These are phyloP conservation scores for Anas capensis DNA, from an alignment of 2,797 vertebrate species.

Conservation along the genomic window DNA sequence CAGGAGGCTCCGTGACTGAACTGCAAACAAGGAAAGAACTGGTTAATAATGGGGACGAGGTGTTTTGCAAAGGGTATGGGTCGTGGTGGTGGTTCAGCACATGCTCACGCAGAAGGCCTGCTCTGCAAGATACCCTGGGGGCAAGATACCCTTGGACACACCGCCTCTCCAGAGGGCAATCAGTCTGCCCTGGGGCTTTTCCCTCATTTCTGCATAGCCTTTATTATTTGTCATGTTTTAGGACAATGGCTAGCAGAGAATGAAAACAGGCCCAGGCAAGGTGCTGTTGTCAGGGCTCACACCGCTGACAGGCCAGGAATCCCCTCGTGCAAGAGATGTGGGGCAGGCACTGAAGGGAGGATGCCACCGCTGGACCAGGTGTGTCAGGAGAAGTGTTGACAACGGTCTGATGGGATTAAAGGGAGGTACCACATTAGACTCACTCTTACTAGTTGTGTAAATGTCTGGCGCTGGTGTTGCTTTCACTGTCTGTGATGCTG, in stretches of 20 bases:
- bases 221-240: not conserved
- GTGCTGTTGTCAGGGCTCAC: not conserved
- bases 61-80: not conserved
- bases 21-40: slow-evolving; percentile 75
- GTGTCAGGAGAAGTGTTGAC: not conserved
- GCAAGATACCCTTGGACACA: not conserved
- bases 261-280: not conserved
- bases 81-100: not conserved
- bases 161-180: not conserved
- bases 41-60: not conserved
- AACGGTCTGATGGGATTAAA: not conserved
- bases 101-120: not conserved
- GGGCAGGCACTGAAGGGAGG: not conserved
- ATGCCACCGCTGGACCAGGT: not conserved
- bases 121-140: not conserved
- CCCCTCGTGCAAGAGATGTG: not conserved
- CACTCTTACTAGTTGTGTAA: slow-evolving; percentile 94
- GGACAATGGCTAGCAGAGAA: not conserved
- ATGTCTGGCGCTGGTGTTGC: slow-evolving; percentile 85
- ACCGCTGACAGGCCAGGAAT: not conserved
- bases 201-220: not conserved
- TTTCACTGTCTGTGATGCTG: slow-evolving; percentile 89
- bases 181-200: not conserved
- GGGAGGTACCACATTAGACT: slow-evolving; percentile 57
- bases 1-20: slow-evolving; percentile 96